Conservation (phyloP, 2,797 vertebrate species). For the Trematomus bernacchii region DNA sequence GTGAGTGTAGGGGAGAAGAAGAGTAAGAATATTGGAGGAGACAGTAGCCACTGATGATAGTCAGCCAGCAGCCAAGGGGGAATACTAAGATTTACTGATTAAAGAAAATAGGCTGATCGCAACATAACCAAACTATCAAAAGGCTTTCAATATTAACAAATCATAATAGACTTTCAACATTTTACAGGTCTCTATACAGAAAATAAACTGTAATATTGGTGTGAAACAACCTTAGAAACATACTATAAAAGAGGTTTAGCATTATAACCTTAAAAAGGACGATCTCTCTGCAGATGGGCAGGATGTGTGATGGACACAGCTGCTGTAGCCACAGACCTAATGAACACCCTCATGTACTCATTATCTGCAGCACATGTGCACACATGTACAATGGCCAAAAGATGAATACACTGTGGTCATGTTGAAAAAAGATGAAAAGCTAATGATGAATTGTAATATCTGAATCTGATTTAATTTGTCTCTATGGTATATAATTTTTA, state of each 20-base stretch:
- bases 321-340: slow-evolving; percentile 13
- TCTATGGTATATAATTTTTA: background rate
- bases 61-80: slow-evolving; percentile 36
- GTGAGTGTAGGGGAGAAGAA: slow-evolving; percentile 14
- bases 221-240: background rate
- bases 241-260: background rate
- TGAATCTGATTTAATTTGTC: background rate
- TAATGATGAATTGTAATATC: background rate
- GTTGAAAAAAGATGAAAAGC: slow-evolving; percentile 3
- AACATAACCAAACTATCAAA: slow-evolving; percentile 43
- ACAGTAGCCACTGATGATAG: slow-evolving; percentile 23
- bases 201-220: background rate
- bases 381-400: background rate
- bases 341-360: background rate
- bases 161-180: no score
- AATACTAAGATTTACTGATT: slow-evolving; percentile 41
- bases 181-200: slow-evolving; percentile 12
- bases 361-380: background rate
- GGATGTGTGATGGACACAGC: slow-evolving; percentile 9
- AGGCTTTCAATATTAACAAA: background rate
- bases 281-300: slow-evolving; percentile 24
- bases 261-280: slow-evolving; percentile 12
- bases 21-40: slow-evolving; percentile 18
- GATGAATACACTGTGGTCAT: background rate
- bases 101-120: slow-evolving; percentile 34